Conservation (phyloP, 35 echinoderm and acorn worm species). For the Apostichopus californicus region DNA sequence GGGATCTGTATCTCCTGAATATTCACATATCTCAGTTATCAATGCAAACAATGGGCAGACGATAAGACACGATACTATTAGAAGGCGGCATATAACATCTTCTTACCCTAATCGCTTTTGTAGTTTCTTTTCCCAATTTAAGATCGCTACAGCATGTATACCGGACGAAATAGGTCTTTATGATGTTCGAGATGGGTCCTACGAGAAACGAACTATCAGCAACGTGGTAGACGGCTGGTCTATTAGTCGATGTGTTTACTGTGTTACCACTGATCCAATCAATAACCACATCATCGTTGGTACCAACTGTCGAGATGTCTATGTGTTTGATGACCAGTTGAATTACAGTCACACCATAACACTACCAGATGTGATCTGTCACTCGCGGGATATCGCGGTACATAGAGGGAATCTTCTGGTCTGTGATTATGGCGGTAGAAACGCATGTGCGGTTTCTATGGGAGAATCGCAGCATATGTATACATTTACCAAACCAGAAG, state of each 20-base stretch:
- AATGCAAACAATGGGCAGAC: not conserved
- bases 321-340: too few species aligned
- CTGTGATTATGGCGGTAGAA: not conserved
- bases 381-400: too few species aligned
- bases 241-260: not conserved
- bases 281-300: not conserved
- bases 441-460: not conserved
- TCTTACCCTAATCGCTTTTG: not conserved
- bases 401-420: too few species aligned
- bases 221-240: not conserved
- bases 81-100: not conserved
- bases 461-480: not conserved
- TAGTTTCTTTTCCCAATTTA: not conserved
- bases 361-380: too few species aligned
- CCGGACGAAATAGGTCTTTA: not conserved
- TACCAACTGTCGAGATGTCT: not conserved
- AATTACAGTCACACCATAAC: too few species aligned
- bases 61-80: not conserved
- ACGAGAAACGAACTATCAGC: not conserved
- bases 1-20: not conserved
- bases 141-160: not conserved
- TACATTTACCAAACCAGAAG: not conserved
- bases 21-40: not conserved
- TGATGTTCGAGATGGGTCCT: not conserved
- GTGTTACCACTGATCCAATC: slow-evolving; percentile 9